A percentile compares a stretch with the other conserved stretches of the same genome.
phyloP scores from a whole-genome alignment of 2,888 invertebrate genomes.

The Taphrorychus bicolor region DNA sequence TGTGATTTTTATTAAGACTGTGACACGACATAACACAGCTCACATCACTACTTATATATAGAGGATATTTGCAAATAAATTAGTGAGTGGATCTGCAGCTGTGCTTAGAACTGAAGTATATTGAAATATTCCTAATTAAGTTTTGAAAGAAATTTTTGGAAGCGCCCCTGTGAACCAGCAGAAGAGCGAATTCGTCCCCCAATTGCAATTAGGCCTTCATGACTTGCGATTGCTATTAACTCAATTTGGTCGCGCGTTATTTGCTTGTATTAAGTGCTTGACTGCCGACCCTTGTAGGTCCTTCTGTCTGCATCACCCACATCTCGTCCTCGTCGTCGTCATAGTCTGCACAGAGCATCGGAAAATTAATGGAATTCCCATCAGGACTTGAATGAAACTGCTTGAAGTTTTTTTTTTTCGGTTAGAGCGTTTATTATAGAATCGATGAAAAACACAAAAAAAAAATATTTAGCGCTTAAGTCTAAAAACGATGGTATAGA shows the following conservation, averaged over 20 bases:
- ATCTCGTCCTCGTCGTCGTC: slow-evolving; percentile 30
- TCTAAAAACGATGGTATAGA: background rate
- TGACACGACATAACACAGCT: too few species aligned
- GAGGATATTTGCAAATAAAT: too few species aligned
- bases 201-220: slow-evolving; percentile 54
- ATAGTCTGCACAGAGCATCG: slow-evolving; percentile 36
- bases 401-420: background rate
- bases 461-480: background rate
- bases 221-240: slow-evolving; percentile 57
- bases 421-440: background rate
- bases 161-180: slow-evolving; percentile 43
- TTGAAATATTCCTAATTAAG: background rate
- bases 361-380: slow-evolving; percentile 39
- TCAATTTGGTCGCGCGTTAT: slow-evolving; percentile 53
- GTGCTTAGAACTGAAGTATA: too few species aligned
- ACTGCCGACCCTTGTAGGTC: slow-evolving; percentile 44
- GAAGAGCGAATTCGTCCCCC: slow-evolving; percentile 47
- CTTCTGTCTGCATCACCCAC: slow-evolving; percentile 38
- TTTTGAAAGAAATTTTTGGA: background rate
- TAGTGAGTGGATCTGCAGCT: too few species aligned
- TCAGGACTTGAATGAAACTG: background rate
- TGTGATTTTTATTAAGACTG: too few species aligned
- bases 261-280: slow-evolving; percentile 53
- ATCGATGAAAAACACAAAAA: too few species aligned
- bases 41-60: too few species aligned